phyloP scores from a whole-genome alignment of 2,797 vertebrate species.

The Sebastes taczanowskii region DNA sequence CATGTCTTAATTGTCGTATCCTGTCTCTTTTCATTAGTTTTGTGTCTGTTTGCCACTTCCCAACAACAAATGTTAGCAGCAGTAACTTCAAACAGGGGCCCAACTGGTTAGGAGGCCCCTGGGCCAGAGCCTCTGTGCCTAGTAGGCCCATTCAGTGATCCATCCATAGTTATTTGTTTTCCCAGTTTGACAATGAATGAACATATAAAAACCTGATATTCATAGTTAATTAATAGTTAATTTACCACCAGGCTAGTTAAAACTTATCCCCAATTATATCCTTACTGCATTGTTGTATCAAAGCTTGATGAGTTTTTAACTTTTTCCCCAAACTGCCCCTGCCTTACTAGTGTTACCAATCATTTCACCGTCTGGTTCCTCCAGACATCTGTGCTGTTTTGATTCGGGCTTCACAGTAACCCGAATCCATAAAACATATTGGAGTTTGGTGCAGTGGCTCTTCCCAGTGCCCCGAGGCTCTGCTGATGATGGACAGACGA shows the following conservation, averaged over 20 bases:
- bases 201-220: not conserved
- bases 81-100: too few relatives aligned
- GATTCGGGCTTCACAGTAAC: constrained; percentile 30
- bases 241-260: not conserved
- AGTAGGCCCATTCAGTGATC: too few relatives aligned
- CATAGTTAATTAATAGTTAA: not conserved
- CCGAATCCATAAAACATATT: constrained; percentile 60
- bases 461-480: constrained; percentile 19
- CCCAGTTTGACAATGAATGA: not conserved
- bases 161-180: not conserved
- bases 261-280: not conserved
- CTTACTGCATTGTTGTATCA: not conserved
- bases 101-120: too few relatives aligned
- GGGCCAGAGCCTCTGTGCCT: too few relatives aligned
- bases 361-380: constrained; percentile 31
- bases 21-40: too few relatives aligned
- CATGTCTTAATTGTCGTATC: too few relatives aligned
- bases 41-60: too few relatives aligned
- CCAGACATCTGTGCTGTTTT: constrained; percentile 34
- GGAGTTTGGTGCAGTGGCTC: constrained; percentile 41
- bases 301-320: not conserved
- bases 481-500: constrained; percentile 37
- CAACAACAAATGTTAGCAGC: too few relatives aligned
- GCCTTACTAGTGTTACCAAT: not conserved
- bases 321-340: not conserved